phyloP scores from a whole-genome alignment of 2,797 vertebrate species.

The Dicrostonyx torquatus region DNA sequence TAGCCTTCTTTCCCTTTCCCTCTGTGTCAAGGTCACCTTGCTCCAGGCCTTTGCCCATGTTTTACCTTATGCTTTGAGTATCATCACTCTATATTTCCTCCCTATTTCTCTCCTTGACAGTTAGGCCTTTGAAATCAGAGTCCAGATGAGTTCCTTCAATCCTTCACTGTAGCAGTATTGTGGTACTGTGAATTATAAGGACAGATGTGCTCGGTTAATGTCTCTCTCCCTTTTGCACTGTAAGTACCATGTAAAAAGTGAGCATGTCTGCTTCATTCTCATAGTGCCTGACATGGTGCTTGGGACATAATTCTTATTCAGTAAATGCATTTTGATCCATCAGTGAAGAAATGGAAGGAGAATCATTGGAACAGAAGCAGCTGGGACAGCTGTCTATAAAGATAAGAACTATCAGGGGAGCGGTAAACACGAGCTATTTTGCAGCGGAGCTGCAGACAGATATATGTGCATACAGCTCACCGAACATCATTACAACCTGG shows the following conservation, averaged over 20 bases:
- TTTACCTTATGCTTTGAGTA: background rate
- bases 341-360: background rate
- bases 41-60: background rate
- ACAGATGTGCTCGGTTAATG: background rate
- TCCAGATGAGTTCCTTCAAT: background rate
- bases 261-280: background rate
- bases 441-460: background rate
- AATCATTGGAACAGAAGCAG: slow-evolving; percentile 30
- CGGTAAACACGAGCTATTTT: background rate
- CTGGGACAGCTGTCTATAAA: background rate
- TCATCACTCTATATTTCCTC: background rate
- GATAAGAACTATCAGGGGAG: background rate
- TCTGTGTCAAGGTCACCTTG: background rate
- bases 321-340: background rate
- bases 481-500: background rate
- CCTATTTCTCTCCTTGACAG: background rate
- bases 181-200: background rate
- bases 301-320: background rate
- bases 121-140: background rate
- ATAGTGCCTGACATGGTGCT: background rate
- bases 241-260: background rate
- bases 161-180: background rate
- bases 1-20: background rate
- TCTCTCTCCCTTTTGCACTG: background rate
- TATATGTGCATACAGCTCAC: background rate